A percentile compares a stretch with the other conserved stretches of the same genome.
phyloP scores from a whole-genome alignment of 2,888 invertebrate species.

The Brenthis ino region DNA sequence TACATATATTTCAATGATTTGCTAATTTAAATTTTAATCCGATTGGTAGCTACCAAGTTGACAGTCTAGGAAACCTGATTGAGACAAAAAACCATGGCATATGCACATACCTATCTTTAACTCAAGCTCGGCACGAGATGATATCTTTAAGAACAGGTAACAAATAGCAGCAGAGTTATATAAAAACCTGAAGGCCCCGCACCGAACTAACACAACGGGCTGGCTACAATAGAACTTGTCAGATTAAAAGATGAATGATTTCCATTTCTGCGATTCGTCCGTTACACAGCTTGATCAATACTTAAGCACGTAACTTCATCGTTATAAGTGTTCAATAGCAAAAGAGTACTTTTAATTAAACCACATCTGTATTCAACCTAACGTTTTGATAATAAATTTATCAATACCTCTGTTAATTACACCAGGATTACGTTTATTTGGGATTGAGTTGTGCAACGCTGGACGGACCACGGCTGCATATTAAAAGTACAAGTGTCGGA shows the following conservation, averaged over 20 bases:
- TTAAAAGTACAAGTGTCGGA: constrained; percentile 73
- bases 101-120: constrained; percentile 35
- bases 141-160: constrained; percentile 43
- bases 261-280: constrained; percentile 53
- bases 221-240: constrained; percentile 75
- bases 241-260: constrained; percentile 81
- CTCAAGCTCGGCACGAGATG: constrained; percentile 37
- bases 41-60: constrained; percentile 37
- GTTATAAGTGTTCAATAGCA: constrained; percentile 1
- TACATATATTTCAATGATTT: constrained; percentile 35
- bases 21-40: constrained; percentile 40
- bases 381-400: constrained; percentile 65
- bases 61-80: constrained; percentile 41
- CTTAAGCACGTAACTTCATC: constrained; percentile 21
- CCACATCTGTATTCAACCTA: constrained; percentile 39
- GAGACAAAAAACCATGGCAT: constrained; percentile 34
- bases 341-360: constrained; percentile 58
- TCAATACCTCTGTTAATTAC: constrained; percentile 75
- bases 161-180: constrained; percentile 43
- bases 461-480: constrained; percentile 59
- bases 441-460: constrained; percentile 71
- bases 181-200: constrained; percentile 43
- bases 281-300: constrained; percentile 25
- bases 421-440: constrained; percentile 70
- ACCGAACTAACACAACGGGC: constrained; percentile 53